Conservation (phyloP, 2,888 invertebrate species). For the Zaprionus lineosus region DNA sequence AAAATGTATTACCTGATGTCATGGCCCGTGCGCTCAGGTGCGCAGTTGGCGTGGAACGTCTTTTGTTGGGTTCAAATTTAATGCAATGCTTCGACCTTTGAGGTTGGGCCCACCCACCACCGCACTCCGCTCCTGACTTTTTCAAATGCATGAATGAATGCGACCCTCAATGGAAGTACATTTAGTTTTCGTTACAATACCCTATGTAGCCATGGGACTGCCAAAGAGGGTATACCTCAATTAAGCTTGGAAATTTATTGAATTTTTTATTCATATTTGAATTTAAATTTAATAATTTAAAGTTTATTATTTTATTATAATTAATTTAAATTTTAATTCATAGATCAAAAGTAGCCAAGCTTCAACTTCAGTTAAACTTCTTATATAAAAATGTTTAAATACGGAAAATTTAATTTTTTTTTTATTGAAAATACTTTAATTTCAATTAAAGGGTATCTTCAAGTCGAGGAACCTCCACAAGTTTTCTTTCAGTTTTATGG, state of each 20-base stretch:
- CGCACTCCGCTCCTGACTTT: slow-evolving; percentile 3
- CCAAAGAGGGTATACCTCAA: neutral
- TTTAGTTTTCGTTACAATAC: slow-evolving; percentile 6
- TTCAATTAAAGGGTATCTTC: too few relatives aligned
- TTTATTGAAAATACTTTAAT: neutral
- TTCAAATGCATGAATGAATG: slow-evolving; percentile 26
- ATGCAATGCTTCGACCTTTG: too few relatives aligned
- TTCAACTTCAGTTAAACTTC: too few relatives aligned
- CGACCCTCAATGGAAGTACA: slow-evolving; percentile 22
- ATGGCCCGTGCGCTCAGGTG: neutral
- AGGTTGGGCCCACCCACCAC: neutral
- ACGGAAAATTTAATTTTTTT: neutral
- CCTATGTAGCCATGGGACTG: neutral
- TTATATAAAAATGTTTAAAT: too few relatives aligned
- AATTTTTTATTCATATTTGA: too few relatives aligned
- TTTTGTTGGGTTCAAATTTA: neutral
- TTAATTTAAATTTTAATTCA: too few relatives aligned
- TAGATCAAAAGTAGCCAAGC: too few relatives aligned
- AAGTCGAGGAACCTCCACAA: too few relatives aligned
- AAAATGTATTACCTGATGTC: neutral
- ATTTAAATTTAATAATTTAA: too few relatives aligned
- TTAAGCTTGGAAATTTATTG: neutral
- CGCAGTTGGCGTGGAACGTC: neutral
- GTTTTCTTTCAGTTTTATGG: too few relatives aligned
- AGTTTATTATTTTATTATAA: too few relatives aligned